Evolutionary conservation across 2,888 invertebrate species (phyloP), one percentile per base, ranked within the genome.

Genomic region (Pyrrhosoma nymphula): DNA sequence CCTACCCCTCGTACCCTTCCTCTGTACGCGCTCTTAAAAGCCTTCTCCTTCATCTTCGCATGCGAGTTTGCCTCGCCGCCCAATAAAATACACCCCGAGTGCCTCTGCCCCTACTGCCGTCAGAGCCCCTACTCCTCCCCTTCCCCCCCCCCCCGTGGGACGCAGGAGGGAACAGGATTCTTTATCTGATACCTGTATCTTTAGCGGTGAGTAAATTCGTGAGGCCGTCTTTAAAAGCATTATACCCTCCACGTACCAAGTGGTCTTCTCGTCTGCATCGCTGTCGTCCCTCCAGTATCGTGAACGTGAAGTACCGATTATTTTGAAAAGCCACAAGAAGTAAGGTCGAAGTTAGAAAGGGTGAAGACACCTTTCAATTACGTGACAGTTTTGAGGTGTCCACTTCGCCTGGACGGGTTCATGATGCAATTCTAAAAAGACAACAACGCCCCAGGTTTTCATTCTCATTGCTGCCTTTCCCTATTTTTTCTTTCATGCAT

Each of bases 191-290:
- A 63, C 56, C 60, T 91, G 91, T 91, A 91, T 91, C 91, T 56
- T 63, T 91, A 63, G 60, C 60, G n/a, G 12, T 26, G 63, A 91
- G 91, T 91, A 63, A 91, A 91, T 91, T 91, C 91, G 91, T 91
- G 91, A 91, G 91, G 35, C 91, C 91, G 91, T 63, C 91, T 91
- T 63, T 91, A 91, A 91, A 63, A 91, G 91, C 91, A 91, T 63
- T 91, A 63, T 91, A 91, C 91, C 91, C 60, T 91, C 69, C 26
- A 63, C 91, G 60, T 63, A 91, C 91, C 60, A n/a, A 69, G 63
- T 30, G 60, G 35, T 91, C 63, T 91, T 91, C 35, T 91, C 35
- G 39, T 39, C 26, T 63, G 39, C 90, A n/a, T 90, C 56, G 90
- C 56, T 35, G 69, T 69, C 69, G 69, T 69, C 69, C 12, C 69